phyloP scores from a whole-genome alignment of 2,888 invertebrate species.

The Temnothorax ravouxi region DNA sequence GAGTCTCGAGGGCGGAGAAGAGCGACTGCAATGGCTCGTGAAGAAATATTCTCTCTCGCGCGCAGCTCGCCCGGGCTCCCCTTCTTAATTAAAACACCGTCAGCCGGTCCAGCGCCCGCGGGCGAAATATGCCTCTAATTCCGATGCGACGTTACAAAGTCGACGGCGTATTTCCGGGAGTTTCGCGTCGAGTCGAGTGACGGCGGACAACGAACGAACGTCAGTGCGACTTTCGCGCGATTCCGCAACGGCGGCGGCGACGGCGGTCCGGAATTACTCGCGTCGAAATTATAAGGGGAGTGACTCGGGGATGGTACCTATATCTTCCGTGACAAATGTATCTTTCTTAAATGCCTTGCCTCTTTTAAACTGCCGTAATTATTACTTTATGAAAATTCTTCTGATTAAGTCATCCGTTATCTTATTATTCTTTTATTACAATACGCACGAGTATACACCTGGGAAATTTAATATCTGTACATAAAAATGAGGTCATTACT shows the following conservation, averaged over 20 bases:
- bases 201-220: slow-evolving; percentile 21
- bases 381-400: slow-evolving; percentile 12
- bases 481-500: slow-evolving; percentile 5
- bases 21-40: slow-evolving; percentile 49
- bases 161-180: slow-evolving; percentile 23
- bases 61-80: slow-evolving; percentile 24
- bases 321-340: slow-evolving; percentile 27
- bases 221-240: slow-evolving; percentile 22
- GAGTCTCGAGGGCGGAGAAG: slow-evolving; percentile 33
- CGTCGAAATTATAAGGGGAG: background rate
- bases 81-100: slow-evolving; percentile 69
- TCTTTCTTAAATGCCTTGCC: slow-evolving; percentile 8
- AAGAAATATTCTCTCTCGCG: slow-evolving; percentile 63
- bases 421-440: slow-evolving; percentile 5
- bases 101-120: slow-evolving; percentile 41
- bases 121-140: slow-evolving; percentile 57
- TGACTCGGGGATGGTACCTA: background rate
- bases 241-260: background rate
- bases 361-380: slow-evolving; percentile 37
- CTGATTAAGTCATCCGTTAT: slow-evolving; percentile 17
- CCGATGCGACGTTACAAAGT: slow-evolving; percentile 54
- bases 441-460: background rate
- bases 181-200: slow-evolving; percentile 35
- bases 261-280: slow-evolving; percentile 35
- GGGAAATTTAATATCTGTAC: slow-evolving; percentile 5